Base-by-base conservation (phyloP, 2,888 invertebrate genomes). In the Leptodirus hochenwartii region DNA sequence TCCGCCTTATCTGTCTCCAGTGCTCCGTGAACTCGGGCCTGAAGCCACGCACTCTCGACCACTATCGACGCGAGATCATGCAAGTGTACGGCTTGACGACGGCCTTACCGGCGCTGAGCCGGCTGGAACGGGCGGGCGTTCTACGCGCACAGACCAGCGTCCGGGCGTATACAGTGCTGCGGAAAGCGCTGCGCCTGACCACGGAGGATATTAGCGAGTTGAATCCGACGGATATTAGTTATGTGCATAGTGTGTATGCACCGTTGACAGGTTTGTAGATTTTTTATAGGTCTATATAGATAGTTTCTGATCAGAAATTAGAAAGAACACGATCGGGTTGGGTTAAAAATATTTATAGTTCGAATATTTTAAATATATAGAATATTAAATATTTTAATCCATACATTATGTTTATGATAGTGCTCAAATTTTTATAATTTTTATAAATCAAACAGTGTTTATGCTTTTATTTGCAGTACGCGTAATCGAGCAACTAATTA, bases 241-340 rank as follows among this genome's bases (percentile, higher is more conserved):
- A 88, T 47, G 78, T 91, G 17, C 84, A 85, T 48, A 84, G 82
- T 47, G 85, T 81, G 47, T 96, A 93, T 54, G 91, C 93, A 0
- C 95, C 96, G 0, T 55, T 98, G 22, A 84, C n/a, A n/a, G n/a
- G n/a, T n/a, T n/a, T n/a, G n/a, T n/a, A n/a, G n/a, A n/a, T n/a
- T n/a, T n/a, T n/a, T n/a, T n/a, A n/a, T n/a, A n/a, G n/a, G n/a
- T n/a, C n/a, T n/a, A n/a, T n/a, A n/a, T n/a, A n/a, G n/a, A n/a
- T n/a, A n/a, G n/a, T n/a, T n/a, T n/a, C n/a, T n/a, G n/a, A n/a
- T n/a, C n/a, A n/a, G n/a, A n/a, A n/a, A n/a, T n/a, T n/a, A n/a
- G n/a, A n/a, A n/a, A n/a, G n/a, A n/a, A n/a, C n/a, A n/a, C n/a
- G n/a, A n/a, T n/a, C n/a, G n/a, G n/a, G n/a, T n/a, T n/a, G n/a